Evolutionary conservation across 2,113 vertebrate species (phyloP), one percentile per base, ranked within the genome.

Genomic region (Pluvialis apricaria): DNA sequence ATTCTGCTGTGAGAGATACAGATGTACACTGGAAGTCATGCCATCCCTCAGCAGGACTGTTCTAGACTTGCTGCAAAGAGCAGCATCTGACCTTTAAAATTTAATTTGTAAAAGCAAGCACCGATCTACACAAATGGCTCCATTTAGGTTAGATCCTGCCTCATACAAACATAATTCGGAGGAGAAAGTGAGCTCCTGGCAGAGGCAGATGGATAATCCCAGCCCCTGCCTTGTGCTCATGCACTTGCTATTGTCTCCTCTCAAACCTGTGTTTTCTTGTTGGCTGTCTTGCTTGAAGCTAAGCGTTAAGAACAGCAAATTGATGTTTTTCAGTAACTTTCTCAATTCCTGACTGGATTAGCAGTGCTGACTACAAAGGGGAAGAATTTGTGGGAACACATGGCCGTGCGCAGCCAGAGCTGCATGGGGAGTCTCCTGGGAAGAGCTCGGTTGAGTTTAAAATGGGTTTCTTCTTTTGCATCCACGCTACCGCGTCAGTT

Each of bases 151-250:
- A 87, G 61, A 77, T 72, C 17, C 68, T 45, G 34, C 49, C 36
- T 88, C 16, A 5, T 60, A 52, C 47, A 90, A 82, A 76, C n/a
- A 15, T 69, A 73, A 89, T 96, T 93, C 69, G 49, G 75, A 61
- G 47, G 72, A 87, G 84, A 87, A 94, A 94, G 44, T 36, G 61
- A 85, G 15, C 47, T 93, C 15, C 65, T 94, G 65, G 47, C 55
- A 83, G 87, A 78, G 38, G 90, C 60, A 87, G 91, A 81, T 82
- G 68, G 89, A 80, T 93, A 96, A 96, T 96, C 79, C 61, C 34
- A 60, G 64, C 52, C 52, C 21, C 12, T 94, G 79, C 61, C 52
- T 52, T 72, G 52, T 61, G 52, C 29, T 92, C 17, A 12, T 0
- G 0, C 38, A 20, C 28, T 76, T 92, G 61, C 19, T 68, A 40